Evolutionary conservation across 2,797 vertebrate genomes (phyloP).

Genomic region (Pangasius mekongensis): DNA sequence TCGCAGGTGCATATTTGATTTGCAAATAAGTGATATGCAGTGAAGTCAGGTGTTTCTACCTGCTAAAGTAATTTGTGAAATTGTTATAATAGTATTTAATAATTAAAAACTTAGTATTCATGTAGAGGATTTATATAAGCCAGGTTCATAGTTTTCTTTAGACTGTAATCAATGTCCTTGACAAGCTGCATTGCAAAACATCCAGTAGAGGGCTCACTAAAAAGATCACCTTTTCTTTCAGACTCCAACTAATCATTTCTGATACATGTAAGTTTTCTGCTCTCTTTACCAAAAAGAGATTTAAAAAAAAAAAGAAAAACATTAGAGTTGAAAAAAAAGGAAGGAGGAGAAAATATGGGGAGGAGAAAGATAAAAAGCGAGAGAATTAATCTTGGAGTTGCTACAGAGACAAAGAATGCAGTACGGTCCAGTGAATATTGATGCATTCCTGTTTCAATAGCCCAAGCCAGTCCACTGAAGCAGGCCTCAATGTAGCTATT

Average conservation of each 20-base stretch:
- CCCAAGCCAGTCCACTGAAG: constrained; percentile 59
- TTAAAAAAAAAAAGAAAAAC: background rate
- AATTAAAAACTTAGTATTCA: background rate
- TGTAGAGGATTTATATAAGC: background rate
- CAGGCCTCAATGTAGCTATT: constrained; percentile 65
- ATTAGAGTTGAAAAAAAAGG: background rate
- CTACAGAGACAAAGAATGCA: constrained; percentile 62
- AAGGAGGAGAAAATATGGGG: constrained; percentile 42
- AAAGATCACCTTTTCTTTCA: background rate
- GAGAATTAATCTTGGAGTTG: constrained; percentile 57
- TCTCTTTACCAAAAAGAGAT: background rate
- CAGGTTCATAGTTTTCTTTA: background rate
- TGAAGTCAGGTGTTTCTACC: background rate
- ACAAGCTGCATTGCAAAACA: constrained; percentile 25
- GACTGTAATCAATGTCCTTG: background rate
- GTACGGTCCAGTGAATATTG: constrained; percentile 64
- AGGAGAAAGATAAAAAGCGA: constrained; percentile 29
- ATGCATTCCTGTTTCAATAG: constrained; percentile 68
- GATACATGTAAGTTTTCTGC: background rate
- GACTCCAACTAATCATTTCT: background rate
- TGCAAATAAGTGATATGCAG: constrained; percentile 7
- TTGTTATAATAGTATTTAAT: background rate
- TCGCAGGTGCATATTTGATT: background rate
- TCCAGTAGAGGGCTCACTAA: constrained; percentile 64
- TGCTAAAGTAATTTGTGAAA: background rate